A percentile compares a stretch with the other conserved stretches of the same genome.
These are phyloP conservation scores for Drosophila ohnishii DNA, from an alignment of 1,140 invertebrate species.

Conservation along the genomic window DNA sequence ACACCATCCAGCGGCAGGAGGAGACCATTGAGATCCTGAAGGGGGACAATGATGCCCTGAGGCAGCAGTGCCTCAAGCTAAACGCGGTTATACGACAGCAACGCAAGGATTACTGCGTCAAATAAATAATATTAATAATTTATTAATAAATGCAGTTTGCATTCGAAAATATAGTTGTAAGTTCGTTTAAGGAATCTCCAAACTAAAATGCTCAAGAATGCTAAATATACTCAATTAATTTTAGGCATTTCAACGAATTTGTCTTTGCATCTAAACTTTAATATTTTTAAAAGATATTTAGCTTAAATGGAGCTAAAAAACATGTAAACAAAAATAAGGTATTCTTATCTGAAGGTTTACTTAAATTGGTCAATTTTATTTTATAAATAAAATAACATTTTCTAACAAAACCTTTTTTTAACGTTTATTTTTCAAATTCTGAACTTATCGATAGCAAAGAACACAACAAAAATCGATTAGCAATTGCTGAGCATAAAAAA, in stretches of 20 bases:
- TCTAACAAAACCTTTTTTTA: neutral
- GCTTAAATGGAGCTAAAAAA: too few relatives aligned
- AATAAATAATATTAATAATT: constrained; percentile 54
- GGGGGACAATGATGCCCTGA: constrained; percentile 87
- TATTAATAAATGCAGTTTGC: constrained; percentile 53
- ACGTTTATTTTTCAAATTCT: neutral
- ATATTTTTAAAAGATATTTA: neutral
- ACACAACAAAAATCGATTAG: neutral
- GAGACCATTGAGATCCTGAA: constrained; percentile 88
- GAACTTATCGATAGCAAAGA: neutral
- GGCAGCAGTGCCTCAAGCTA: constrained; percentile 88
- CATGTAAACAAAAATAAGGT: neutral
- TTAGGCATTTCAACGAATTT: too few relatives aligned
- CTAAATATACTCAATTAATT: neutral
- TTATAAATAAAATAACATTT: neutral
- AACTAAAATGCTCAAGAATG: neutral
- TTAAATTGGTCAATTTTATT: neutral
- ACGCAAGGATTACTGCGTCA: constrained; percentile 87
- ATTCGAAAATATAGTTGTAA: neutral
- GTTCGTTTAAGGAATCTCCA: neutral
- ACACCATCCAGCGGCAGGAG: constrained; percentile 90
- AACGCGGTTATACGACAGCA: constrained; percentile 90
- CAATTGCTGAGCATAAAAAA: too few relatives aligned
- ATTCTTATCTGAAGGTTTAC: neutral
- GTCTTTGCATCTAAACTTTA: neutral